These are phyloP conservation scores for Sisyra terminalis DNA, from an alignment of 2,888 invertebrate genomes.

Conservation along the genomic window DNA sequence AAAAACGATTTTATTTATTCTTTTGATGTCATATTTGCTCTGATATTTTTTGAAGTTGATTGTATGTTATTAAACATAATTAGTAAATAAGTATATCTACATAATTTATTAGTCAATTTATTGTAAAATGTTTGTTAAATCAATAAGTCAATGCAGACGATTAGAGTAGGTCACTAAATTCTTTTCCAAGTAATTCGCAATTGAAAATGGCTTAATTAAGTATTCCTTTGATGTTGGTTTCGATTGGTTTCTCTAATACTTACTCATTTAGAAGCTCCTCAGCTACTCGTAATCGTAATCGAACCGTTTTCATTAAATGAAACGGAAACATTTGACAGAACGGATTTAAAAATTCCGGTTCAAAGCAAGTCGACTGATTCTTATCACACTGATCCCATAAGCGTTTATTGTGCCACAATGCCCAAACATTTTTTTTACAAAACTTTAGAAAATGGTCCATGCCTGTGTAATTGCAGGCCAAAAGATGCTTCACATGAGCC, in stretches of 20 bases:
- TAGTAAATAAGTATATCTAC: too few species aligned
- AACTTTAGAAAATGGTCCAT: constrained; percentile 62
- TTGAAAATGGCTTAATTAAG: neutral
- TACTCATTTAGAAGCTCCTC: constrained; percentile 53
- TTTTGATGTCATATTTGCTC: too few species aligned
- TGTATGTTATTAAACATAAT: too few species aligned
- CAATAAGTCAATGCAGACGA: too few species aligned
- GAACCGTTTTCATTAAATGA: constrained; percentile 76
- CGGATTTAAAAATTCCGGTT: constrained; percentile 50
- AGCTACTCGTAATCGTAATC: constrained; percentile 54
- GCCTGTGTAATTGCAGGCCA: constrained; percentile 59
- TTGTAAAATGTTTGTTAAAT: too few species aligned
- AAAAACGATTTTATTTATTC: too few species aligned
- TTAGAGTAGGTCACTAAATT: too few species aligned
- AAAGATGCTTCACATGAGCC: constrained; percentile 47
- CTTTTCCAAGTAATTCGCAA: too few species aligned
- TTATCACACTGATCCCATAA: constrained; percentile 66
- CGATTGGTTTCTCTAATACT: constrained; percentile 10
- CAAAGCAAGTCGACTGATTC: constrained; percentile 49
- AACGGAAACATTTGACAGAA: constrained; percentile 76
- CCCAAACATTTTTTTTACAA: constrained; percentile 58
- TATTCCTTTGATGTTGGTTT: neutral
- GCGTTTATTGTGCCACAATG: constrained; percentile 72
- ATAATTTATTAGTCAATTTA: too few species aligned
- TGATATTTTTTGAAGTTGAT: too few species aligned